Conservation (phyloP, 1,140 invertebrate genomes). For the Lucilia cuprina region DNA sequence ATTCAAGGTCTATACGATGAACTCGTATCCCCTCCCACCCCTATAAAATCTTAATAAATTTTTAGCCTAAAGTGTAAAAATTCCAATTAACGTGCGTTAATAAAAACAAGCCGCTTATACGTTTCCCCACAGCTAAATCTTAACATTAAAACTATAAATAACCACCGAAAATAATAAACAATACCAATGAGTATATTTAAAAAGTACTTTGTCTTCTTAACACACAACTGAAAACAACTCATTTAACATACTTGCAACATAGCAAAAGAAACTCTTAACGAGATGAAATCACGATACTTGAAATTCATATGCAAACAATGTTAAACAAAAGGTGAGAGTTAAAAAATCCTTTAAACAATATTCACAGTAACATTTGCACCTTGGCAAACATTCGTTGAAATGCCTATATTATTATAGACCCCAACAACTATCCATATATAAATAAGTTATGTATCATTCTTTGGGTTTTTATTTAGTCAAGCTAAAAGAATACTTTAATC, state of each 20-base stretch:
- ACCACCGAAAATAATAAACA: not conserved
- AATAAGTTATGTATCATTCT: not conserved
- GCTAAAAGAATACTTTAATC: not conserved
- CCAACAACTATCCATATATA: not conserved
- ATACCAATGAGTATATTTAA: not conserved
- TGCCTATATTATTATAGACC: not conserved
- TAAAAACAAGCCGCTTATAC: not conserved
- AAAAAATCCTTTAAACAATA: conserved; percentile 3
- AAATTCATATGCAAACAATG: not conserved
- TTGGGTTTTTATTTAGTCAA: not conserved
- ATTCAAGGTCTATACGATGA: too few species aligned
- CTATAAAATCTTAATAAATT: not conserved
- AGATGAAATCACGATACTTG: not conserved
- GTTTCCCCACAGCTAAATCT: not conserved
- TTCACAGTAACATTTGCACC: conserved; percentile 5
- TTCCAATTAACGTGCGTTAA: not conserved
- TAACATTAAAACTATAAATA: not conserved
- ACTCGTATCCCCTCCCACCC: not conserved
- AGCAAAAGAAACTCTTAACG: not conserved
- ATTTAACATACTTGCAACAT: conserved; percentile 28
- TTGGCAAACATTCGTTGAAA: not conserved
- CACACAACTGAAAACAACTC: conserved; percentile 20
- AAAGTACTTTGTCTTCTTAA: conserved; percentile 19
- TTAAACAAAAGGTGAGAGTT: not conserved
- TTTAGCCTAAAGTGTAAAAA: not conserved